Evolutionary conservation across 2,888 invertebrate genomes (phyloP), one percentile per base, ranked within the genome.

Genomic region (Melikaiella ostensackeni): DNA sequence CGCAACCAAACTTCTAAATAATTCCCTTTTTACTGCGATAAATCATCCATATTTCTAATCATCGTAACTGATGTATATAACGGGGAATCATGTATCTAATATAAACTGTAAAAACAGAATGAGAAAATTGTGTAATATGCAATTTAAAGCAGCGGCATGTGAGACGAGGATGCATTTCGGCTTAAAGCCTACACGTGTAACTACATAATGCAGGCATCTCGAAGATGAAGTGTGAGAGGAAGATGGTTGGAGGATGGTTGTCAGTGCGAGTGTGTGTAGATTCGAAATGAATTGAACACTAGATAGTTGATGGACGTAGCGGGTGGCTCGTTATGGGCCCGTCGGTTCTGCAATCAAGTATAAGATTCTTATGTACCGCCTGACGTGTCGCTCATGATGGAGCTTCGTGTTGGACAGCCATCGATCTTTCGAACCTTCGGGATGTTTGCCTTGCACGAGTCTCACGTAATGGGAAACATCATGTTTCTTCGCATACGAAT

Each of bases 301-400:
- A 86, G 86, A 85, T 86, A 85, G 84, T 89, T 90, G 89, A 90
- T 89, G 90, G 88, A 90, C 90, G 86, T 89, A 87, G 90, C 90
- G 90, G 90, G 90, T 90, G 89, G 90, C 88, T 89, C 87, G 88
- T 89, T 88, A 89, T 86, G 85, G 79, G 62, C 75, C 87, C 86
- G 85, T 86, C 86, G 81, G 84, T 83, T 83, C 80, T 77, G 88
- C 88, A 90, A 90, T 90, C 90, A 89, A 86, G 87, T 86, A 83
- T 86, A 86, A 90, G 70, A 70, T 70, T 50, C 89, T 90, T 88
- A 88, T 89, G 87, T 85, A 87, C 83, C 87, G 87, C 85, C 87
- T 85, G 88, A 89, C 89, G 90, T 89, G 89, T 91, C 90, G 89
- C 89, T 89, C 89, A 84, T 90, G 90, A 90, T 89, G 89, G 88